Conservation (phyloP, 2,113 vertebrate species). For the Tinamus guttatus region DNA sequence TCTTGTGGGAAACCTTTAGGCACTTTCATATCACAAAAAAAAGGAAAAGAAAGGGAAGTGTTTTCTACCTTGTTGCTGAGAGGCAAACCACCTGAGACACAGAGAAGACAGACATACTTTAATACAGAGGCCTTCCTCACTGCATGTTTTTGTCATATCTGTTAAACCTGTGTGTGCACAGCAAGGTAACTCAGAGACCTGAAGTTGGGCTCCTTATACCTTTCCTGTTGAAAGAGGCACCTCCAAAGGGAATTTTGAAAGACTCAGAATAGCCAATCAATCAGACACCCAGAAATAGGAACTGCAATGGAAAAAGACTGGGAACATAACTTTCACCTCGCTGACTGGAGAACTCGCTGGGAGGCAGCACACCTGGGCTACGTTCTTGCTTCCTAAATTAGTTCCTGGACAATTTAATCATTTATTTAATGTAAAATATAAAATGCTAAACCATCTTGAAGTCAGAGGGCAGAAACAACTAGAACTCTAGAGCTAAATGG, state of each 20-base stretch:
- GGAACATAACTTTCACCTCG: not conserved
- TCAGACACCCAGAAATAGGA: not conserved
- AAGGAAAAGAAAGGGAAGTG: not conserved
- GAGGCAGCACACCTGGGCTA: not conserved
- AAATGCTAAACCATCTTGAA: not conserved
- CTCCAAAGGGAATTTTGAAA: not conserved
- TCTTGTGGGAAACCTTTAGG: not conserved
- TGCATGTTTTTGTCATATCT: not conserved
- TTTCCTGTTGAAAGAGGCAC: not conserved
- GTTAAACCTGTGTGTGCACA: not conserved
- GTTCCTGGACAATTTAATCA: not conserved
- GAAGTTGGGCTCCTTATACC: fast-evolving
- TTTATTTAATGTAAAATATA: not conserved
- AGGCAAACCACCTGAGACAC: not conserved
- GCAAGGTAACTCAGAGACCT: not conserved
- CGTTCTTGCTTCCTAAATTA: not conserved
- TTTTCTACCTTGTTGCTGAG: not conserved
- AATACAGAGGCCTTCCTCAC: not conserved
- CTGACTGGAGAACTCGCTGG: not conserved
- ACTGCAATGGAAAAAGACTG: not conserved
- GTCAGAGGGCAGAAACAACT: not conserved
- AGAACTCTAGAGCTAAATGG: not conserved
- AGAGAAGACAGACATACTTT: not conserved
- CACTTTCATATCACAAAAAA: not conserved
- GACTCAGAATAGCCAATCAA: not conserved